These are phyloP conservation scores for Lepidostoma basale DNA, from an alignment of 1,140 invertebrate species.

Conservation along the genomic window DNA sequence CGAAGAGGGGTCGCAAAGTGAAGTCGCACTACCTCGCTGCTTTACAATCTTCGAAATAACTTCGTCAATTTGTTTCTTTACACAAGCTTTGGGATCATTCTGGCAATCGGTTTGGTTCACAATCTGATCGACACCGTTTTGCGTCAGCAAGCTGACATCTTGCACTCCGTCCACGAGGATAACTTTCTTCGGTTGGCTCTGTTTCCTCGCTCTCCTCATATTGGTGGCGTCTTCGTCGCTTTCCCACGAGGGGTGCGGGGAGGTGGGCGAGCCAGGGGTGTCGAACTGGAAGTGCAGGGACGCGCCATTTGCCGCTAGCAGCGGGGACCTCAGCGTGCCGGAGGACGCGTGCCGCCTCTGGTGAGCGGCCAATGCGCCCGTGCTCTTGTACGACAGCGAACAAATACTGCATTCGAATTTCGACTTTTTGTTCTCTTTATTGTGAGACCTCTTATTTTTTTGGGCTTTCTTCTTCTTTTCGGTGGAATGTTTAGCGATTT, in stretches of 20 bases:
- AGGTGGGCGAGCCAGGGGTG: background rate
- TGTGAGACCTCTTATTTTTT: conserved; percentile 50
- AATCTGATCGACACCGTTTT: background rate
- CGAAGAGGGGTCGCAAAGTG: background rate
- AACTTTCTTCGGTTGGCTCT: conserved; percentile 58
- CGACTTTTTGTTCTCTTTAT: conserved; percentile 44
- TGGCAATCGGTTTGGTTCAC: background rate
- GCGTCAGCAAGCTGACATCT: conserved; percentile 39
- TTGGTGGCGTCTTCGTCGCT: conserved; percentile 49
- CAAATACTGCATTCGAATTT: conserved; percentile 52
- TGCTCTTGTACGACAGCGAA: conserved; percentile 31
- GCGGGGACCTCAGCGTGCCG: conserved; percentile 41
- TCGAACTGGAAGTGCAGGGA: conserved; percentile 48
- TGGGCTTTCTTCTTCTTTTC: conserved; percentile 48
- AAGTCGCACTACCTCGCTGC: background rate
- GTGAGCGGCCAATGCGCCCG: conserved; percentile 49
- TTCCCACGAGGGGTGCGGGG: conserved; percentile 41
- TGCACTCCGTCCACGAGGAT: conserved; percentile 46
- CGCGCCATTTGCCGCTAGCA: conserved; percentile 51
- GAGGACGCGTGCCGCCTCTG: conserved; percentile 54
- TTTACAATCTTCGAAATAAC: conserved; percentile 36
- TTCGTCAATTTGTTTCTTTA: conserved; percentile 32
- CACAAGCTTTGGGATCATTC: background rate
- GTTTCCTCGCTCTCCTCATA: conserved; percentile 53
- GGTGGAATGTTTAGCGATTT: conserved; percentile 56